Base-by-base conservation (phyloP, 2,113 vertebrate species). In the Condylura cristata region DNA sequence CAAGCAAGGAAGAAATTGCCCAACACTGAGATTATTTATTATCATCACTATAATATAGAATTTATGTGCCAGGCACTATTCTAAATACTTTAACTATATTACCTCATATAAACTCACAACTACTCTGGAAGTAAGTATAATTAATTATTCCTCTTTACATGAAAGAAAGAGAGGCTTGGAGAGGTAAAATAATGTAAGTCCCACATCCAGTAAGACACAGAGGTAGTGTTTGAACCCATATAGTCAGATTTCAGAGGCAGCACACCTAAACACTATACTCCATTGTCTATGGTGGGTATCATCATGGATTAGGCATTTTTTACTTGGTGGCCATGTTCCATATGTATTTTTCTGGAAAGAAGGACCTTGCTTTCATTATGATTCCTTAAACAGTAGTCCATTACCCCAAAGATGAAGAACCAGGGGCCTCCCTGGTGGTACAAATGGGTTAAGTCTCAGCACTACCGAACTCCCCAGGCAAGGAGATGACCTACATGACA, bases 321-420 rank as follows among this genome's bases (percentile, higher is more conserved):
- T 68, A 85, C 26, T 44, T 95, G 14, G n/a, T 78, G 39, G 61
- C 34, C 75, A 48, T 91, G 26, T 30, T 53, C 66, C 80, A 56
- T 30, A 32, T 65, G 44, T 86, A 61, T 92, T 91, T 94, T 93
- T 89, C 85, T 92, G 78, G 71, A 24, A 41, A 70, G 20, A 96
- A 83, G 30, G 34, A 75, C 20, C 9, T 86, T 83, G 41, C 39
- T 95, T 96, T 92, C 74, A 82, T 71, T 37, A 94, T 75, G 63
- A 74, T 92, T 92, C 93, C 72, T 48, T 90, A 65, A 90, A 44
- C 32, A 90, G n/a, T 4, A 68, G 70, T 92, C 46, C 68, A 93
- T 92, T 41, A 80, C 41, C 6, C 61, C 56, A 92, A 37, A 84
- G 66, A 94, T 63, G 79, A 90, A 89, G 61, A 80, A 91, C 51